Evolutionary conservation across 2,797 vertebrate genomes (phyloP).

Genomic region (Ispidina lecontei): DNA sequence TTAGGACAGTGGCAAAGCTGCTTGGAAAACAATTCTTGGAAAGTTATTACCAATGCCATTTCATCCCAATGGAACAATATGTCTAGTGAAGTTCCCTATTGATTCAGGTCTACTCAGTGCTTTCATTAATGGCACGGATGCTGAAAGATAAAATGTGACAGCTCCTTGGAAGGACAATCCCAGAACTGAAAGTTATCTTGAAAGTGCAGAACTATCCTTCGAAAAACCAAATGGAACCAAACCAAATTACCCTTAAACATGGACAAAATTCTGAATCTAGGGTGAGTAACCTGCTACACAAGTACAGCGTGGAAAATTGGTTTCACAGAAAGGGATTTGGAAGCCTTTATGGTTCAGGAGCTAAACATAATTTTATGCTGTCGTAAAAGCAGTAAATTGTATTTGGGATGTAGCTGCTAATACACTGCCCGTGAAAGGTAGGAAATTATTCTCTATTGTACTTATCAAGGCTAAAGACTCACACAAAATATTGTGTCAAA

Average conservation of each 20-base stretch:
- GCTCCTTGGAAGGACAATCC: neutral
- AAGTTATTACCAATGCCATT: neutral
- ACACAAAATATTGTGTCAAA: neutral
- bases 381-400: constrained; percentile 6
- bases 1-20: neutral
- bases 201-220: neutral
- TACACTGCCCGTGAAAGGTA: neutral
- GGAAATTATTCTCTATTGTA: neutral
- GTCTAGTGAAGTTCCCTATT: neutral
- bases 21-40: neutral
- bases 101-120: neutral
- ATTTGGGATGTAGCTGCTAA: neutral
- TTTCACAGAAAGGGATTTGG: neutral
- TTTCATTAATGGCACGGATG: neutral
- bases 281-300: neutral
- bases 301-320: neutral
- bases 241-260: neutral
- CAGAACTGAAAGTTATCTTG: neutral
- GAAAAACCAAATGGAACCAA: neutral
- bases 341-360: neutral
- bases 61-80: neutral
- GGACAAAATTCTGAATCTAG: neutral
- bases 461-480: neutral
- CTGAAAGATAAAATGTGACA: neutral
- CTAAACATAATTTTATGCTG: neutral